A percentile compares a stretch with the other conserved stretches of the same genome.
These are phyloP conservation scores for Blastobasis adustella DNA, from an alignment of 2,888 invertebrate species.

Conservation along the genomic window DNA sequence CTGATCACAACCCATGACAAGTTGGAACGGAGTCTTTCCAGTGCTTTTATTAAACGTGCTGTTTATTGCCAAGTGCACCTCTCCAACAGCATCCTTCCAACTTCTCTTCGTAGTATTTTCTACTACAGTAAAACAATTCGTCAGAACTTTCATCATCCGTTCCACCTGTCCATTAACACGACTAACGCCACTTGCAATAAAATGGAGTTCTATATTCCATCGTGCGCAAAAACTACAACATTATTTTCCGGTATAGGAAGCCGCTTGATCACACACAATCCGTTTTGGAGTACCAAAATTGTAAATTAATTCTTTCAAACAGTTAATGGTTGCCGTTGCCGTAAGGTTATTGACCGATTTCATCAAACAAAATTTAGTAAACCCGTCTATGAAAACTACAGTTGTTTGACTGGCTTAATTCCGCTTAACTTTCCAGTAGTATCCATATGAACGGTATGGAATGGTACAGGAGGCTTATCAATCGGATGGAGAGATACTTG, in stretches of 20 bases:
- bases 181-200: slow-evolving; percentile 12
- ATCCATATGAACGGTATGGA: neutral
- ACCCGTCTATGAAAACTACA: slow-evolving; percentile 12
- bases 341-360: slow-evolving; percentile 4
- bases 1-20: slow-evolving; percentile 14
- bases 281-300: slow-evolving; percentile 10
- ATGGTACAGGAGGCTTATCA: neutral
- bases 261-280: slow-evolving; percentile 11
- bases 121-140: slow-evolving; percentile 12
- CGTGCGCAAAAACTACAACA: slow-evolving; percentile 5
- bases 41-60: slow-evolving; percentile 13
- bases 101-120: slow-evolving; percentile 10
- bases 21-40: slow-evolving; percentile 13
- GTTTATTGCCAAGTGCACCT: slow-evolving; percentile 18
- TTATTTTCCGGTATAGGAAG: slow-evolving; percentile 10
- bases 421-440: neutral
- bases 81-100: slow-evolving; percentile 16
- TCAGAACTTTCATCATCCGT: slow-evolving; percentile 14
- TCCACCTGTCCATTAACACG: slow-evolving; percentile 18
- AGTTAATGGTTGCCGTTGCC: slow-evolving; percentile 3
- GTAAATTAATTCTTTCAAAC: slow-evolving; percentile 3
- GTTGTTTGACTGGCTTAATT: slow-evolving; percentile 4
- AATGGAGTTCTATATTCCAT: slow-evolving; percentile 11
- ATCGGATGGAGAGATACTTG: neutral
- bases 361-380: slow-evolving; percentile 9